Base-by-base conservation (phyloP, 2,113 vertebrate genomes). In the Hemicordylus capensis region DNA sequence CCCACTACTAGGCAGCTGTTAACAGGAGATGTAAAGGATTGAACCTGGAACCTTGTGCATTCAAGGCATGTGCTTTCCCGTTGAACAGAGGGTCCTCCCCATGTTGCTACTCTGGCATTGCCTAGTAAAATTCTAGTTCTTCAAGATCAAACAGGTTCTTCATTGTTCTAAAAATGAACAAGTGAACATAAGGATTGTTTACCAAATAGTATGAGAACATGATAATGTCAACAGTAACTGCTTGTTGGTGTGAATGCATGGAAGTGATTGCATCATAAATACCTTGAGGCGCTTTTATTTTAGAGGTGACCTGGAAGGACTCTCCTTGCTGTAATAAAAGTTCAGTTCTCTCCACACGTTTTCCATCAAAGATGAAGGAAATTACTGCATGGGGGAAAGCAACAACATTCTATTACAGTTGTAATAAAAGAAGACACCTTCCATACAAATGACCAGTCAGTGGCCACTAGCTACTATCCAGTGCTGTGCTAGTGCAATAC, bases 151-250 rank as follows among this genome's bases (percentile, higher is more conserved):
- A 80, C 93, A 90, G 80, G 95, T 94, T 94, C 70, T 59, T 2
- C 81, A 76, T 89, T 90, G 90, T 92, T 89, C 63, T 86, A 81
- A 84, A 86, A 72, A 74, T 44, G 80, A 72, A 67, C 59, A 82
- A 84, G 80, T 84, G 82, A 85, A 87, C 81, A 90, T 88, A 92
- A 58, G 28, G 24, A 74, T 76, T 95, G 91, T 95, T 95, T 95
- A 92, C 88, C 89, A 94, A 95, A 95, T 90, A 92, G 83, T 83
- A 51, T 42, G 85, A 66, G 85, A 91, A 84, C 74, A 54, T 59
- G 75, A 80, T 90, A 85, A 87, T 82, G 77, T 90, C 80, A 90
- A 86, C 28, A 24, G 48, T 84, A 63, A 80, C 44, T 84, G 1
- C 80, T 84, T 91, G 72, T 89, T 77, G 80, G 70, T 87, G 83